Evolutionary conservation across 2,888 invertebrate species (phyloP).

Genomic region (Aleiodes leptofemur): DNA sequence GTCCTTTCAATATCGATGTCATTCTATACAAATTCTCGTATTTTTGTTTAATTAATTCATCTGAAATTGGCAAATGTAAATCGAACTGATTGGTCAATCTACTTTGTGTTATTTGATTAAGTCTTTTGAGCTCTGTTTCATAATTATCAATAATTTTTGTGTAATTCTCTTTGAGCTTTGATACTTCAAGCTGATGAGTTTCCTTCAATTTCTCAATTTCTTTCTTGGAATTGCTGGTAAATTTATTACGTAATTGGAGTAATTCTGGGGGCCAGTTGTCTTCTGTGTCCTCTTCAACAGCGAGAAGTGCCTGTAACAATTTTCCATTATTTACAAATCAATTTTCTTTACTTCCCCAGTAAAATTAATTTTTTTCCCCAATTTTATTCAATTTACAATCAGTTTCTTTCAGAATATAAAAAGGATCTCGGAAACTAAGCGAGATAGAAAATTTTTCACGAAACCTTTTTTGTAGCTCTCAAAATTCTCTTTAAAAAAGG

Average conservation of each 20-base stretch:
- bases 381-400: neutral
- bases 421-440: too few relatives aligned
- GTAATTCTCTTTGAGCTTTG: constrained; percentile 64
- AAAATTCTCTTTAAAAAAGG: too few relatives aligned
- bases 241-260: constrained; percentile 83
- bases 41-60: constrained; percentile 47
- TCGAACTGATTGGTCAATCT: constrained; percentile 38
- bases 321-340: neutral
- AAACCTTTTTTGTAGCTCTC: too few relatives aligned
- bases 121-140: constrained; percentile 62
- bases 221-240: constrained; percentile 81
- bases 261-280: constrained; percentile 86
- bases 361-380: neutral
- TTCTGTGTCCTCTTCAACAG: constrained; percentile 82
- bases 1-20: constrained; percentile 80
- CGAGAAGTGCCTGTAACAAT: constrained; percentile 80
- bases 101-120: constrained; percentile 51
- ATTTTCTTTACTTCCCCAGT: too few relatives aligned
- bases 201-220: constrained; percentile 79
- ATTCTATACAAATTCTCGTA: constrained; percentile 83
- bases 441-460: too few relatives aligned
- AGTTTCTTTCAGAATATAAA: neutral
- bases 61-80: neutral
- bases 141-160: constrained; percentile 62
- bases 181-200: constrained; percentile 81